Base-by-base conservation (phyloP, 2,113 vertebrate genomes). In the Gambusia holbrooki region DNA sequence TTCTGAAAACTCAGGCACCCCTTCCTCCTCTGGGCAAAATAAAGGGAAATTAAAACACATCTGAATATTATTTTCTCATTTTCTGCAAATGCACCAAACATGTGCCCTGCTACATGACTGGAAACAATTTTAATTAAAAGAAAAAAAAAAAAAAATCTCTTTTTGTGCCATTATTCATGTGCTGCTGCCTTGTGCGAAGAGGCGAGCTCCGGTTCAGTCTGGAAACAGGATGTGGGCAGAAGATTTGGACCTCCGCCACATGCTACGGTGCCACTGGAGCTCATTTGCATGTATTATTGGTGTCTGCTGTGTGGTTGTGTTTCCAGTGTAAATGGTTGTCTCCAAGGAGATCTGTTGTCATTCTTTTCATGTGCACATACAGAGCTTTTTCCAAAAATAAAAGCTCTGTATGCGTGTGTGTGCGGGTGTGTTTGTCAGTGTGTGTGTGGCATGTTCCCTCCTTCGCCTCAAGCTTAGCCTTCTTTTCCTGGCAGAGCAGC, bases 141-240 rank as follows among this genome's bases (percentile, higher is more conserved):
- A 37, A 37, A 25, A 45, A 71, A 77, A 71, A 77, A 27, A 25
- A 66, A 12, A 48, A 19, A 48, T 1, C 4, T 17, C 71, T 64
- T 78, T 67, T 74, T 76, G 62, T 58, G 63, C 70, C 7, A 27
- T 76, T 88, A 76, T 76, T 85, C 69, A 51, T 74, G 4, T 48
- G 67, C 27, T 79, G 73, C 79, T 85, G 72, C 68, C 71, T 79
- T 45, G 67, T 69, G 87, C 79, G 86, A 90, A 77, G 84, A 87
- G 90, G 84, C 71, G 73, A 81, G 72, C 68, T 83, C 86, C 88
- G 82, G 82, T 89, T 88, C 15, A 37, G 69, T 82, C 84, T 91
- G 84, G 90, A 89, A 91, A 87, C 88, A 90, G 86, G 84, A 90
- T 90, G 93, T 94, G 93, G 94, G 89, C 87, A 85, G 84, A 62